Evolutionary conservation across 2,888 invertebrate genomes (phyloP), one percentile per base, ranked within the genome.

Genomic region (Congeria kusceri): DNA sequence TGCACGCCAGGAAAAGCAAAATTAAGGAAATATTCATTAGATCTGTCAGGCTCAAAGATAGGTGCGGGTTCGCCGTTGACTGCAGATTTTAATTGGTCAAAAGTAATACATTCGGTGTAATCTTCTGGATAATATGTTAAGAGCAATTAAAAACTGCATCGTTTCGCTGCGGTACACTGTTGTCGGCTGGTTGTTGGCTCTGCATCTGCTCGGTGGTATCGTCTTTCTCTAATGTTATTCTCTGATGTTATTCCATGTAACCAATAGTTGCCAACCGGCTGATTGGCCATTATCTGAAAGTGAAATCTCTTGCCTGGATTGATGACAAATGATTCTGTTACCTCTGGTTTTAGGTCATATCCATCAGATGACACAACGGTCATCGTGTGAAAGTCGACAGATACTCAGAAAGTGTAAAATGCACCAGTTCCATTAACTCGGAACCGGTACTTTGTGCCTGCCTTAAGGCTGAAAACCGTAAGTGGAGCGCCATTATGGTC

Each of bases 21-120:
- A 67, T 91, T 91, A 0, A 90, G 76, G 66, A 91, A 91, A 47
- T 85, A 75, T 76, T 91, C 91, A 61, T 82, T 53, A 58, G 87
- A 86, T 20, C 84, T 80, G 0, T 75, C 80, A 0, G 47, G n/a
- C 1, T 44, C 49, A 32, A 74, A 63, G 1, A 80, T 69, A 2
- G 84, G 84, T 15, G 86, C 85, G 1, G 83, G 83, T 18, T 82
- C 79, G 46, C 74, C 62, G 4, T 56, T 66, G 18, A 71, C 46
- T 4, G 49, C 27, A 18, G 86, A 70, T 64, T 71, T 78, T 3
- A 86, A 49, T 15, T 86, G 59, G 39, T 85, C 82, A 53, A 86
- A 81, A 3, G 73, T 74, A 20, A 29, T 57, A 53, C 88, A 88
- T 0, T 28, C 11, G 11, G 68, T 80, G 53, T 76, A 47, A 9